These are phyloP conservation scores for Struthidea cinerea DNA, from an alignment of 2,113 vertebrate species.

Conservation along the genomic window DNA sequence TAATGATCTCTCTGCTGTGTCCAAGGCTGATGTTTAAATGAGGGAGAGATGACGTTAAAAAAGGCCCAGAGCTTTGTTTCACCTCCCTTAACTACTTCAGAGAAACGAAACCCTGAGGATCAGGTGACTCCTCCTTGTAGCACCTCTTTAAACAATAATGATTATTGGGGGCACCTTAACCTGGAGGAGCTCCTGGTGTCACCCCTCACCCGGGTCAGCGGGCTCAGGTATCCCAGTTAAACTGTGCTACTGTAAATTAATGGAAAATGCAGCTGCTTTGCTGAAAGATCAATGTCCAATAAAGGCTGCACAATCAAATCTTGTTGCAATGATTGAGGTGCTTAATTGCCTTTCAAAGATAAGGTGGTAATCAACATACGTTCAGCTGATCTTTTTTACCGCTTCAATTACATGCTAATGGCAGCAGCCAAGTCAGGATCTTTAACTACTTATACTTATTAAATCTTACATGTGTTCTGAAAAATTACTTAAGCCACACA, in stretches of 20 bases:
- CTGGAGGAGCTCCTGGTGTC: conserved; percentile 73
- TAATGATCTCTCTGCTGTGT: conserved; percentile 69
- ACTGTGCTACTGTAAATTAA: conserved; percentile 84
- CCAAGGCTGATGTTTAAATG: conserved; percentile 70
- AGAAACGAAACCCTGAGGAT: conserved; percentile 76
- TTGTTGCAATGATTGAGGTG: conserved; percentile 83
- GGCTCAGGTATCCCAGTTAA: conserved; percentile 78
- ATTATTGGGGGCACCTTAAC: conserved; percentile 67
- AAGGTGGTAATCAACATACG: conserved; percentile 90
- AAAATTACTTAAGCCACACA: conserved; percentile 79
- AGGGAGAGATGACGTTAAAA: conserved; percentile 55
- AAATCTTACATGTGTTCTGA: conserved; percentile 87
- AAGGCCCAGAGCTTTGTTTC: conserved; percentile 73
- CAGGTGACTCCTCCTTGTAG: conserved; percentile 73
- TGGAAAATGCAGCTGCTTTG: conserved; percentile 84
- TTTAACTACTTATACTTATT: conserved; percentile 93
- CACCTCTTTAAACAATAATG: conserved; percentile 74
- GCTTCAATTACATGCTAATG: conserved; percentile 90
- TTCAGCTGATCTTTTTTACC: conserved; percentile 84
- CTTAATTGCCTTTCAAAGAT: conserved; percentile 91
- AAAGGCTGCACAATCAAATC: conserved; percentile 81
- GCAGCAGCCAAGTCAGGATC: conserved; percentile 87
- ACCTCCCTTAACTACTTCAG: conserved; percentile 69
- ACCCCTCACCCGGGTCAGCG: conserved; percentile 77
- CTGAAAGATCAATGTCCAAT: conserved; percentile 87